A percentile compares a stretch with the other conserved stretches of the same genome.
phyloP scores from a whole-genome alignment of 1,140 invertebrate genomes.

The Trichonephila clavipes region DNA sequence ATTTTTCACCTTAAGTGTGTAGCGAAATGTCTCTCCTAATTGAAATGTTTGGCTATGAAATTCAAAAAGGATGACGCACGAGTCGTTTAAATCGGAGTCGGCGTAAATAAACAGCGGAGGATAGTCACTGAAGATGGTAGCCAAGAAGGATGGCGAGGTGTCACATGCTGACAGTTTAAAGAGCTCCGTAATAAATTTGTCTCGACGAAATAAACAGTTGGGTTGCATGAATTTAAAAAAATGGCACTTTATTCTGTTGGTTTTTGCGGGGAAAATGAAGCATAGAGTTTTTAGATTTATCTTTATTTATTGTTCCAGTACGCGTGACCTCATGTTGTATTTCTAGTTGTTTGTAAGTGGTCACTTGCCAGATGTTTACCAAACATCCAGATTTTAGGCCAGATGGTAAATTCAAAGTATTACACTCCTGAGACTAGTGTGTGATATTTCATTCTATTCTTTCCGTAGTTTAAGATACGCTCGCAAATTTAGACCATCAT shows the following conservation, averaged over 20 bases:
- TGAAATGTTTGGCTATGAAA: slow-evolving; percentile 45
- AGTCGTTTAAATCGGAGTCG: background rate
- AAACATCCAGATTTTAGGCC: background rate
- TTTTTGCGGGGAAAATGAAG: slow-evolving; percentile 33
- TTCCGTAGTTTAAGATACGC: no score
- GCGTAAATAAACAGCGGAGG: slow-evolving; percentile 9
- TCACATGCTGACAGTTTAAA: slow-evolving; percentile 45
- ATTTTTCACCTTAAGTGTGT: slow-evolving; percentile 61
- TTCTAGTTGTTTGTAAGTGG: slow-evolving; percentile 18
- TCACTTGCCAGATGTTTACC: slow-evolving; percentile 6
- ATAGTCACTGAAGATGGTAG: background rate
- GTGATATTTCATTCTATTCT: no score
- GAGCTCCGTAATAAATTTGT: slow-evolving; percentile 44
- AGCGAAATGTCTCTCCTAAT: slow-evolving; percentile 15
- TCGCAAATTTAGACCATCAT: no score
- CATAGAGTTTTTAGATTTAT: slow-evolving; percentile 3
- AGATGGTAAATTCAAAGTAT: no score
- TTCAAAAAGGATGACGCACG: slow-evolving; percentile 1
- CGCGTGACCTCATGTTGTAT: background rate
- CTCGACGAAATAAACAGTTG: slow-evolving; percentile 26
- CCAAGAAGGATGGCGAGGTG: slow-evolving; percentile 15
- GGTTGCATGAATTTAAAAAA: background rate
- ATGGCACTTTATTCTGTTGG: slow-evolving; percentile 10
- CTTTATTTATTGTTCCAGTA: background rate
- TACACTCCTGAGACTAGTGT: no score